Conservation (phyloP, 1,140 invertebrate species). For the Leptopilina clavipes region DNA sequence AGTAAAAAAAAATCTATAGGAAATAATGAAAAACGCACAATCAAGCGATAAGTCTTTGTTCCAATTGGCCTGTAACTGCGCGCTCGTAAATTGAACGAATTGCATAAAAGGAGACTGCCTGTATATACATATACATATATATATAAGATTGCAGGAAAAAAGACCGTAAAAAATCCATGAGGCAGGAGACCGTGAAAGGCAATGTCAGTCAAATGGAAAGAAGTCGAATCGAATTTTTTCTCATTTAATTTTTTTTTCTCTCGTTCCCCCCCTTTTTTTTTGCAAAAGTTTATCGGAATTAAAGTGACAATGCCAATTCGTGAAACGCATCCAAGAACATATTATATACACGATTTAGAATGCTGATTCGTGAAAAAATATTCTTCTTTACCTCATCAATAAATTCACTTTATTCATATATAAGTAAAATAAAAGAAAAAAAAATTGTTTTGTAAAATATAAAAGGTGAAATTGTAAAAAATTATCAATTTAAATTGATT, state of each 20-base stretch:
- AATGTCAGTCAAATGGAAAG: slow-evolving; percentile 20
- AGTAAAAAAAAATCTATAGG: neutral
- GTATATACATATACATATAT: neutral
- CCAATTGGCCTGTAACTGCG: neutral
- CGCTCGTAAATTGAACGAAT: slow-evolving; percentile 13
- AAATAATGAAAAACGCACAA: neutral
- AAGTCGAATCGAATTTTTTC: slow-evolving; percentile 17
- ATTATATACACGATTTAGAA: no score
- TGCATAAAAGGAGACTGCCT: slow-evolving; percentile 10
- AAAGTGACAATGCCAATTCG: neutral
- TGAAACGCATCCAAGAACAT: neutral
- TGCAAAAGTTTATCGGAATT: neutral
- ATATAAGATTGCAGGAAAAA: neutral
- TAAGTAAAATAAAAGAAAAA: no score
- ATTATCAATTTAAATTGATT: neutral
- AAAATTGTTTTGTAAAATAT: no score
- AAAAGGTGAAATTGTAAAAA: no score
- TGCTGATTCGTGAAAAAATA: slow-evolving; percentile 22
- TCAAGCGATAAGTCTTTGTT: slow-evolving; percentile 16
- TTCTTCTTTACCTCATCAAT: no score
- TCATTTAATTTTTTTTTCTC: neutral
- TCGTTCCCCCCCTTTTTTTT: neutral
- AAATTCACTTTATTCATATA: no score
- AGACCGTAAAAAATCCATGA: neutral
- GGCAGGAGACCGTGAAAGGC: slow-evolving; percentile 5